Evolutionary conservation across 1,140 invertebrate genomes (phyloP), one percentile per base, ranked within the genome.

Genomic region (Anadara kagoshimensis): DNA sequence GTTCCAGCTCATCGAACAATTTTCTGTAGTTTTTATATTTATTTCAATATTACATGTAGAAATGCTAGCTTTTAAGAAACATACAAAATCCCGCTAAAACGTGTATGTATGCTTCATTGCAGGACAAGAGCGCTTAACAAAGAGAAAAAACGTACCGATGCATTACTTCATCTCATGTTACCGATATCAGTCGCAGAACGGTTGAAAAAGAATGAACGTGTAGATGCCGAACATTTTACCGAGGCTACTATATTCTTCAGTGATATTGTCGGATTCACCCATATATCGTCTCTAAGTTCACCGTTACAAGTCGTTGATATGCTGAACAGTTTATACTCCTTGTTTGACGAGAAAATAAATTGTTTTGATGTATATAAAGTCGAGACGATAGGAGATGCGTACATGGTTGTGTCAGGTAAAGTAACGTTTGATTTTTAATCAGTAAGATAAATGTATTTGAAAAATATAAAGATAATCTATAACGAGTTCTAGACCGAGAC

Each of bases 341-440:
- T 94, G 68, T 97, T 97, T 88, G 95, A 97, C 86, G 93, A 93
- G n/a, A 95, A 94, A 22, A 96, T 97, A 78, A 95, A 95, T 84
- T 93, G 93, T 16, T 96, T 96, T 85, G 94, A 94, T 81, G 95
- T 97, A 1, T 96, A 96, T 85, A 96, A 94, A 93, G 95, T 96
- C 69, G 95, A 98, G 90, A 98, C 96, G 0, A 97, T 97, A 75
- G 96, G 95, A 0, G 96, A 97, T 87, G 95, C 95, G 14, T 97
- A 97, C 86, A 97, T 97, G 95, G 94, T 97, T 8, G 96, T 96
- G 5, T 97, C 80, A 94, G 72, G 72, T 74, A 54, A 36, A n/a
- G n/a, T n/a, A n/a, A n/a, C n/a, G n/a, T n/a, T n/a, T n/a, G n/a
- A n/a, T n/a, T n/a, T n/a, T n/a, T n/a, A n/a, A n/a, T n/a, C n/a